A percentile compares a stretch with the other conserved stretches of the same genome.
phyloP scores from a whole-genome alignment of 2,797 vertebrate species.

The Coregonus ussuriensis region DNA sequence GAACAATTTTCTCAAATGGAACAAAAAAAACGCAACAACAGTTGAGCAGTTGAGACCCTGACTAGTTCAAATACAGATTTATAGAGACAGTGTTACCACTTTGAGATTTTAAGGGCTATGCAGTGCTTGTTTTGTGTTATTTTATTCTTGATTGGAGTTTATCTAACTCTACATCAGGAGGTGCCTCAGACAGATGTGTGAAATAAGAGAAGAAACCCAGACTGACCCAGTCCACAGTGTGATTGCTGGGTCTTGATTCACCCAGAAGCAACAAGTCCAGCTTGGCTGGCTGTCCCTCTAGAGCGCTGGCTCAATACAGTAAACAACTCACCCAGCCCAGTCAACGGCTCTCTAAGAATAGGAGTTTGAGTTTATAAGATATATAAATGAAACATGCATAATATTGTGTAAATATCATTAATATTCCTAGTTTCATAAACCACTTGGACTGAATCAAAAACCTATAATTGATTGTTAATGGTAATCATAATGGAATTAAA shows the following conservation, averaged over 20 bases:
- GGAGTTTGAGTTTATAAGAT: neutral
- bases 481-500: neutral
- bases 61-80: neutral
- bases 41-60: neutral
- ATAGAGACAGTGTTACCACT: neutral
- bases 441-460: neutral
- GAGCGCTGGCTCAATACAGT: neutral
- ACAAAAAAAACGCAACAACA: neutral
- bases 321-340: neutral
- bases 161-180: conserved; percentile 5
- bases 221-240: neutral
- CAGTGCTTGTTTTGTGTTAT: conserved; percentile 1
- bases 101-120: neutral
- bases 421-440: neutral
- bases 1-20: neutral
- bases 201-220: neutral
- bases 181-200: neutral
- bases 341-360: neutral
- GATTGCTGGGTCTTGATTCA: neutral
- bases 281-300: neutral
- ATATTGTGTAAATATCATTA: neutral
- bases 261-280: conserved; percentile 3
- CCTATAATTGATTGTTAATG: neutral
- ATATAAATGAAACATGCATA: neutral
- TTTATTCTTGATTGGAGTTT: neutral